Evolutionary conservation across 2,797 vertebrate species (phyloP), one percentile per base, ranked within the genome.

Genomic region (Xyrichtys novacula): DNA sequence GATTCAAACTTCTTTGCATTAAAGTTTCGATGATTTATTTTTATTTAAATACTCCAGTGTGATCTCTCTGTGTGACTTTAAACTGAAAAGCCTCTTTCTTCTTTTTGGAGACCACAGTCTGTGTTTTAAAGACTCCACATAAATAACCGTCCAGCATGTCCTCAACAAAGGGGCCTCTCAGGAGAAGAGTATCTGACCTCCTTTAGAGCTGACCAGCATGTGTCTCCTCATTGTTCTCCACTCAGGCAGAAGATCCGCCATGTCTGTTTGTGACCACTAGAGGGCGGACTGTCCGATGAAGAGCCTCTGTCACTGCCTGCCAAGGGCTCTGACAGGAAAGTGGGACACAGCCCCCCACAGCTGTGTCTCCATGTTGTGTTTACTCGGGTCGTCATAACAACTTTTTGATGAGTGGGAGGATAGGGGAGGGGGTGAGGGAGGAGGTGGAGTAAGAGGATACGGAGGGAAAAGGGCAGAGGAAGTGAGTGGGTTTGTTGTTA

Each of bases 301-400:
- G 42, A 42, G n/a, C 14, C 44, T 29, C 20, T 22, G 1, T 9
- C 25, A n/a, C 16, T 4, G 26, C 26, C 43, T 34, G 65, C n/a
- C 69, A 50, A 15, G 47, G 60, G 36, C 10, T 43, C 52, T 0
- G 34, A 40, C 55, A 40, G 60, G 2, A 65, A 81, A 83, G 43
- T 68, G 62, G 55, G 58, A 68, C 78, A 53, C 57, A 5, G 20
- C 38, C 36, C 22, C 0, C 26, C 32, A 46, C 67, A 65, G 57
- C 46, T 59, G 52, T 12, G 23, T 28, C 67, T 59, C 58, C 39
- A 14, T 43, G 36, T 14, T 20, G 26, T 76, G 17, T 87, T 87
- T 84, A 68, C 64, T 44, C 15, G 0, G 66, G 83, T 85, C 12
- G 73, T 66, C 80, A 87, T 75, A 79, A 75, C 89, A 86, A 84